Conservation (phyloP, 2,888 invertebrate genomes). For the Zaprionus lineosus region DNA sequence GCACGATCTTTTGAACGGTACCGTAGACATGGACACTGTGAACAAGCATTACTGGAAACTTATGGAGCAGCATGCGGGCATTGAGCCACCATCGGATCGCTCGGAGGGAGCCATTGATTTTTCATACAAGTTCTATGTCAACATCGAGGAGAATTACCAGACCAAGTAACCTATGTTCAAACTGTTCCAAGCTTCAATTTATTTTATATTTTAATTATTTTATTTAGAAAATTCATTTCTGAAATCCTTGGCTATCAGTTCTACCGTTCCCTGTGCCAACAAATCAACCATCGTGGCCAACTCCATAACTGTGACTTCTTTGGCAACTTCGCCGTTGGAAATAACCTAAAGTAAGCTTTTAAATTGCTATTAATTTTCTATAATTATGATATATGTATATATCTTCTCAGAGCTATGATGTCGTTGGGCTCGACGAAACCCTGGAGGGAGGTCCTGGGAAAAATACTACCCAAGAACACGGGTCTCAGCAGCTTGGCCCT, state of each 20-base stretch:
- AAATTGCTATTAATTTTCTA: constrained; percentile 54
- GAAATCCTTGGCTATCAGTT: constrained; percentile 92
- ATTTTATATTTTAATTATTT: rapidly evolving
- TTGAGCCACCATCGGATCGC: constrained; percentile 86
- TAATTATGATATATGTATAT: not conserved
- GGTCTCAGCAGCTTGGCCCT: constrained; percentile 89
- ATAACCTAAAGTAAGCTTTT: constrained; percentile 83
- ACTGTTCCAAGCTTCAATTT: rapidly evolving
- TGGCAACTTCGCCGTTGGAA: constrained; percentile 89
- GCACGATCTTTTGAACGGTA: constrained; percentile 87
- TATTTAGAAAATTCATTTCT: constrained; percentile 88
- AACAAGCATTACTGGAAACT: constrained; percentile 88
- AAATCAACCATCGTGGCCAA: constrained; percentile 88
- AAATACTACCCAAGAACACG: constrained; percentile 88
- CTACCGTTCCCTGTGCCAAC: constrained; percentile 88
- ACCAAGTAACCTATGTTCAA: constrained; percentile 73
- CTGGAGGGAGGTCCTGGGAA: constrained; percentile 89
- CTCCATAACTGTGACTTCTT: constrained; percentile 94
- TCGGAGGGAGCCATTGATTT: constrained; percentile 89
- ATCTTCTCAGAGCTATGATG: constrained; percentile 83
- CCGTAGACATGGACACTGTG: constrained; percentile 85
- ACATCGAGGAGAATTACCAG: constrained; percentile 80
- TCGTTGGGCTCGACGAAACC: constrained; percentile 87
- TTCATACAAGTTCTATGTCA: constrained; percentile 88
- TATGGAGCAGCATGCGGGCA: constrained; percentile 86